Base-by-base conservation (phyloP, 2,797 vertebrate species). In the Coilia nasus region DNA sequence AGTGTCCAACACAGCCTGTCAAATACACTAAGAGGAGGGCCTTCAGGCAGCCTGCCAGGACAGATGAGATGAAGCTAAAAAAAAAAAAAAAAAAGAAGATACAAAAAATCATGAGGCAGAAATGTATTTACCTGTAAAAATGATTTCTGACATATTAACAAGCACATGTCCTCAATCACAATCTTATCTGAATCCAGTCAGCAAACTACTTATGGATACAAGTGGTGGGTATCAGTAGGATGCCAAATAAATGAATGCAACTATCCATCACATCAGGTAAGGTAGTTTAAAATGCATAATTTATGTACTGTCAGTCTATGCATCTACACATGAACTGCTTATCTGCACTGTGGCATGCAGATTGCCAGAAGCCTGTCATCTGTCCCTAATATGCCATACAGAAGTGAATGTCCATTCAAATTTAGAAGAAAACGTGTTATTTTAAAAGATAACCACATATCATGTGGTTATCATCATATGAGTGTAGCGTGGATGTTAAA, bases 1-100 rank as follows among this genome's bases (percentile, higher is more conserved):
- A 99, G 98, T 99, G 98, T 98, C 96, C 83, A 94, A 97, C 96
- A 98, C 98, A 99, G 98, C 97, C 98, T 97, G 96, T 97, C 98
- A 99, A 99, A 99, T 98, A 99, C 98, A 98, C 98, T 94, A 96
- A 99, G 98, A 92, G 97, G 92, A 93, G 94, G 91, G 95, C 94
- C 95, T 91, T 93, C 84, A 91, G 89, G 35, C 25, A 6, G 71
- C n/a, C n/a, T 44, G 47, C 12, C 12, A 50, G 71, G 25, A 23
- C 59, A 75, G 35, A 9, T 50, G 9, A 17, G 9, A 14, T 71
- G 5, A 81, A 10, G 84, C 86, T 92, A 92, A 91, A 47, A 81
- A 86, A 83, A 82, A n/a, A 82, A 90, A 17, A 87, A 84, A 7
- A 12, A 44, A 81, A 23, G 1, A 78, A 15, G 50, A 15, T 0